phyloP scores from a whole-genome alignment of 2,797 vertebrate genomes.

The Crocidura indochinensis region DNA sequence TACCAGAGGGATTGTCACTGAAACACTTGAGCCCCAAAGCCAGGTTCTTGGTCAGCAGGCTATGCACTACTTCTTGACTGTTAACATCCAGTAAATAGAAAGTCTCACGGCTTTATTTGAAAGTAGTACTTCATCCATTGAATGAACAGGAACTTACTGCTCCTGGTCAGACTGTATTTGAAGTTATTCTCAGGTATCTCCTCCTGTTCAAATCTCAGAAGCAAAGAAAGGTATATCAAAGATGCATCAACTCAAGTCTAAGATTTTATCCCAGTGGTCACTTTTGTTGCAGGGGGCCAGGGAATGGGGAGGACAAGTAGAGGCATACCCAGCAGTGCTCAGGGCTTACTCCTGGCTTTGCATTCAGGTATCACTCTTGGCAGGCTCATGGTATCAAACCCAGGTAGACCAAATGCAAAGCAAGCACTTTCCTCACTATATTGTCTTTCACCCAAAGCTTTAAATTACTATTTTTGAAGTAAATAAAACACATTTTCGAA shows the following conservation, averaged over 20 bases:
- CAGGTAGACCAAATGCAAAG: no score
- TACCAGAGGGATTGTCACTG: conserved; percentile 8
- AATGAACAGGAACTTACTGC: not conserved
- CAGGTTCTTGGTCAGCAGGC: not conserved
- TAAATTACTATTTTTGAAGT: no score
- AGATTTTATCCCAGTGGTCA: not conserved
- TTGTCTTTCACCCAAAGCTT: no score
- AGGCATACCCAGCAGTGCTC: no score
- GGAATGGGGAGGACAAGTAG: no score
- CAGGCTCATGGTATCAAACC: no score
- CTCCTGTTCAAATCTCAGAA: conserved; percentile 24
- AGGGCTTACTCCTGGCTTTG: no score
- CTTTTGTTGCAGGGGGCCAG: no score
- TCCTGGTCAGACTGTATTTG: conserved; percentile 11
- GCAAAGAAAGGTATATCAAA: conserved; percentile 17
- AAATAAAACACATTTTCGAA: no score
- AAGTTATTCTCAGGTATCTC: not conserved
- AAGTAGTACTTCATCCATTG: not conserved
- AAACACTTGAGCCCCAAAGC: not conserved
- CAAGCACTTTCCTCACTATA: no score
- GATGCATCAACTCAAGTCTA: not conserved
- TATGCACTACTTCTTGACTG: not conserved
- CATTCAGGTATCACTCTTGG: no score
- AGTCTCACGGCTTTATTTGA: not conserved
- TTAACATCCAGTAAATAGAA: not conserved